phyloP scores from a whole-genome alignment of 2,113 vertebrate genomes.

The Microcebus griseorufus region DNA sequence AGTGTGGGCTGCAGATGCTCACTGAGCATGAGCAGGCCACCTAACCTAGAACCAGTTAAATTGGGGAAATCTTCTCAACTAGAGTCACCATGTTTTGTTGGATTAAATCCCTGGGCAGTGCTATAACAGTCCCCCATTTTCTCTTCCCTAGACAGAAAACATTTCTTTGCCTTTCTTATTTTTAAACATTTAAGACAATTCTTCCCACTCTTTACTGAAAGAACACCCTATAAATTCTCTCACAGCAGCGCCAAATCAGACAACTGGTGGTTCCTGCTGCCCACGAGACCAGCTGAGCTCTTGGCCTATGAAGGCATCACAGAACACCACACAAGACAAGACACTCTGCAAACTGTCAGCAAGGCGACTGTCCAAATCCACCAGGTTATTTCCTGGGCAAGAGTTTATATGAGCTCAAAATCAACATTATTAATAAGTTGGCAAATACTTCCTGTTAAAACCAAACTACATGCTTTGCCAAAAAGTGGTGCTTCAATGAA shows the following conservation, averaged over 20 bases:
- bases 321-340: background rate
- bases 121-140: background rate
- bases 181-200: background rate
- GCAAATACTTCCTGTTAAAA: background rate
- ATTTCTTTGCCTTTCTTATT: background rate
- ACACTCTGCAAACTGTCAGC: too few species aligned
- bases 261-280: background rate
- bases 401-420: background rate
- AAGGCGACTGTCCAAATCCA: background rate
- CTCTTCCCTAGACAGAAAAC: background rate
- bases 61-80: background rate
- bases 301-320: background rate
- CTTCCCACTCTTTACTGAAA: background rate
- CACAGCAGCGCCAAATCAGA: background rate
- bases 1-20: background rate
- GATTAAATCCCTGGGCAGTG: background rate
- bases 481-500: background rate
- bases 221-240: background rate
- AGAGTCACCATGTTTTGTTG: background rate
- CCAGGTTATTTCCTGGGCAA: background rate
- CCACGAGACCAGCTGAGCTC: background rate
- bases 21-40: accelerated
- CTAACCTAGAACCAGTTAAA: background rate
- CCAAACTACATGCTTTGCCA: background rate
- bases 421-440: background rate